Base-by-base conservation (phyloP, 2,113 vertebrate genomes). In the Conger conger region DNA sequence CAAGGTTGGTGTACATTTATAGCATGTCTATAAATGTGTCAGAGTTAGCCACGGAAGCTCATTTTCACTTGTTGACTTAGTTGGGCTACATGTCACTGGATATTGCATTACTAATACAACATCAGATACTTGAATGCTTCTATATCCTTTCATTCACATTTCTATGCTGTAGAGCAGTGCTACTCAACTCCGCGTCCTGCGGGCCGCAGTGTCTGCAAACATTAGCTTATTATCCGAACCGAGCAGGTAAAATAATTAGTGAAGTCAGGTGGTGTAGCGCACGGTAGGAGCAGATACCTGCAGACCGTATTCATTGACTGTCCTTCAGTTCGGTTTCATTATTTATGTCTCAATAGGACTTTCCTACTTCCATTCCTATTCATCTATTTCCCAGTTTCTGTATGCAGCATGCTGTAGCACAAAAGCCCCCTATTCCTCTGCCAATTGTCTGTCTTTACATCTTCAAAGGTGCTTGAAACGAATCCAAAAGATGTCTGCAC, bases 331-430 rank as follows among this genome's bases (percentile, higher is more conserved):
- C 68, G 1, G 33, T 79, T 5, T 40, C 78, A 40, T 79, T 79
- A 30, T 53, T 36, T 83, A 83, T 23, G 23, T 77, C 45, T 53
- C 68, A 45, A 84, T 78, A 78, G 30, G 38, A 76, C 50, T 23
- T 0, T 84, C 45, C 45, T 42, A 78, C 30, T 17, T 36, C 18
- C 63, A 6, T n/a, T 35, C 35, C 20, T 79, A n/a, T 73, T 73
- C n/a, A 33, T 50, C 33, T 76, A 15, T 83, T 60, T 60, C 23
- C 23, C 73, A 73, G 45, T 83, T 78, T 84, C 36, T n/a, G 45
- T 37, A 50, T 37, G 33, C 45, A 4, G 0, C 38, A 76, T 36
- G 45, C 45, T 13, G 9, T 50, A 36, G 37, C 42, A 54, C 18
- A 78, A 68, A 3, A 36, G 45, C 76, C 37, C 16, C 63, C 63